Evolutionary conservation across 2,888 invertebrate species (phyloP).

Genomic region (Noctuana brunneofusca): DNA sequence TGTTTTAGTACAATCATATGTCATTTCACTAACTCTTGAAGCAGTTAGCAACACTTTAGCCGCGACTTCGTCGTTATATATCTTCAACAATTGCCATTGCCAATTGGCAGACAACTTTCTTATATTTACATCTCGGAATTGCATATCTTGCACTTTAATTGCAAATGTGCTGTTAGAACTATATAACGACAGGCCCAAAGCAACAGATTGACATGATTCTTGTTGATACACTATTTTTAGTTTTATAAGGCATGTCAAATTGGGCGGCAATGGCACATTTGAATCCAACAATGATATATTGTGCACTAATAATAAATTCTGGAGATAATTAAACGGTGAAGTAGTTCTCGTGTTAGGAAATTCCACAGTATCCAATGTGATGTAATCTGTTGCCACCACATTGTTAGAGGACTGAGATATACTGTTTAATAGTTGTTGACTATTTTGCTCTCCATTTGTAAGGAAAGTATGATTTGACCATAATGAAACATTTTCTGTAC

Average conservation of each 20-base stretch:
- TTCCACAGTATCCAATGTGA: slow-evolving; percentile 60
- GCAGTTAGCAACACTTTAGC: slow-evolving; percentile 55
- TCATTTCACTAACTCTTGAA: slow-evolving; percentile 47
- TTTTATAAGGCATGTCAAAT: slow-evolving; percentile 57
- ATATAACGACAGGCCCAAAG: slow-evolving; percentile 56
- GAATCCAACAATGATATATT: slow-evolving; percentile 54
- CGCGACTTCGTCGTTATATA: slow-evolving; percentile 56
- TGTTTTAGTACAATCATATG: slow-evolving; percentile 46
- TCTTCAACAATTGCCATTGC: slow-evolving; percentile 75
- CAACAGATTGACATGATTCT: slow-evolving; percentile 50
- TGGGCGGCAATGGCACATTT: slow-evolving; percentile 38
- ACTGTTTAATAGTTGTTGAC: neutral
- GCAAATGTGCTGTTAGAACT: slow-evolving; percentile 53
- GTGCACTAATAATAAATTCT: slow-evolving; percentile 56
- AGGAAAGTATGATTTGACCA: slow-evolving; percentile 8
- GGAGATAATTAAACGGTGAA: slow-evolving; percentile 64
- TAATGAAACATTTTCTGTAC: neutral
- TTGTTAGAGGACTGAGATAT: neutral
- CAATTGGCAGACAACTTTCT: slow-evolving; percentile 59
- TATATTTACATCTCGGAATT: slow-evolving; percentile 52
- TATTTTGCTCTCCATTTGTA: slow-evolving; percentile 8
- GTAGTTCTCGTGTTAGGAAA: slow-evolving; percentile 63
- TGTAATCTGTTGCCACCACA: slow-evolving; percentile 31
- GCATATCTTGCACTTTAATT: slow-evolving; percentile 56
- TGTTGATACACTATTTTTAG: slow-evolving; percentile 65